Base-by-base conservation (phyloP, 2,797 vertebrate genomes). In the Peromyscus nudipes region DNA sequence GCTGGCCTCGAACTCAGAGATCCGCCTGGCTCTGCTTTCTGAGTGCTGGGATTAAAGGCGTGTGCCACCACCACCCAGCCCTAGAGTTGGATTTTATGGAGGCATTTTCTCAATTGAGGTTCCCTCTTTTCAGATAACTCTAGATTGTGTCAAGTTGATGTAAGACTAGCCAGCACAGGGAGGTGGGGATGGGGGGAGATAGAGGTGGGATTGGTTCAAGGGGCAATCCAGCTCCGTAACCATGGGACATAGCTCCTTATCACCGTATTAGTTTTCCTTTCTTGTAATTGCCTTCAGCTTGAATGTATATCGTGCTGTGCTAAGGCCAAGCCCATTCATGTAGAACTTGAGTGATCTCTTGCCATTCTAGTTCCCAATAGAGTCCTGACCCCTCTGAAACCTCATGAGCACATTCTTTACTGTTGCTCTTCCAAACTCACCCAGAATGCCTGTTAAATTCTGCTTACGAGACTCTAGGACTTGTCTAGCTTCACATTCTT, bases 251-350 rank as follows among this genome's bases (percentile, higher is more conserved):
- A 81, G 82, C 65, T 71, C 96, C 73, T 88, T 93, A 87, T n/a
- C 69, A 64, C 69, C 23, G 62, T 91, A 46, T 52, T 19, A 29
- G 9, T 73, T 91, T 95, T 92, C 84, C 49, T 67, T 84, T 12
- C 79, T 92, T 12, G 76, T 65, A 84, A 62, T 87, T 97, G 23
- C 49, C 64, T 92, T 94, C 80, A 55, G 62, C 52, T 37, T 90
- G 46, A 80, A 84, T 40, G 91, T 76, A 23, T 92, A 62, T 49
- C 34, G 21, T 79, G 46, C 29, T 21, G 37, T 87, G 14, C 21
- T 83, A 80, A 97, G 17, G 34, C 43, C 37, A 49, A 40, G n/a
- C 34, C 55, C 43, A 52, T 27, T 89, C 13, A 49, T 55, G 37
- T 31, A 75, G 37, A 75, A 75, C 49, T 14, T 34, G 10, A 43